Conservation (phyloP, 2,888 invertebrate species). For the Exocentrus adspersus region DNA sequence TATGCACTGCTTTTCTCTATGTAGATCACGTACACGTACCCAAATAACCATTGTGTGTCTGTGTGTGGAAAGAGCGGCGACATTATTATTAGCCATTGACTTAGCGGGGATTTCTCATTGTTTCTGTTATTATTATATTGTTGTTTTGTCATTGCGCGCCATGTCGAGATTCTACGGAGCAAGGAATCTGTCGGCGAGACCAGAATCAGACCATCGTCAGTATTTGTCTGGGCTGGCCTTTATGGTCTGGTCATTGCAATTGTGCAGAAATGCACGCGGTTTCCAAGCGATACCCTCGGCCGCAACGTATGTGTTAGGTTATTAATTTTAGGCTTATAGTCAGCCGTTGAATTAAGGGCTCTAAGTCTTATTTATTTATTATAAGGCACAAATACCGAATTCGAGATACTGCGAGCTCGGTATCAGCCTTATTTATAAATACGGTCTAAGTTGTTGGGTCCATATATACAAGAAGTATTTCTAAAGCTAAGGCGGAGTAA, state of each 20-base stretch:
- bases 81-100: constrained; percentile 54
- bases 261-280: constrained; percentile 29
- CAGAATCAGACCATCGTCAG: constrained; percentile 32
- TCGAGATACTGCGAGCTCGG: constrained; percentile 9
- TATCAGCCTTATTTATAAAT: constrained; percentile 8
- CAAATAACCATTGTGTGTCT: constrained; percentile 48
- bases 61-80: constrained; percentile 46
- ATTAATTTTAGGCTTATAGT: constrained; percentile 30
- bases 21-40: constrained; percentile 38
- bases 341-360: constrained; percentile 14
- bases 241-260: constrained; percentile 25
- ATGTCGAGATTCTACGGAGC: constrained; percentile 29
- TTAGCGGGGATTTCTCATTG: constrained; percentile 52
- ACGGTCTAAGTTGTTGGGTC: not conserved
- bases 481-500: not conserved
- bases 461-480: not conserved
- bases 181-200: constrained; percentile 36
- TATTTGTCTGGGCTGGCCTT: constrained; percentile 32
- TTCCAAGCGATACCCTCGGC: constrained; percentile 26
- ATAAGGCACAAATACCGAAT: constrained; percentile 10
- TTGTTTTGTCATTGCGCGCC: constrained; percentile 49
- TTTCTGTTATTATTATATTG: constrained; percentile 54
- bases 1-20: constrained; percentile 24
- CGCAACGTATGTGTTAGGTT: constrained; percentile 31
- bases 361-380: constrained; percentile 17